These are phyloP conservation scores for Omphaloscelis lunosa DNA, from an alignment of 2,888 invertebrate genomes.

Conservation along the genomic window DNA sequence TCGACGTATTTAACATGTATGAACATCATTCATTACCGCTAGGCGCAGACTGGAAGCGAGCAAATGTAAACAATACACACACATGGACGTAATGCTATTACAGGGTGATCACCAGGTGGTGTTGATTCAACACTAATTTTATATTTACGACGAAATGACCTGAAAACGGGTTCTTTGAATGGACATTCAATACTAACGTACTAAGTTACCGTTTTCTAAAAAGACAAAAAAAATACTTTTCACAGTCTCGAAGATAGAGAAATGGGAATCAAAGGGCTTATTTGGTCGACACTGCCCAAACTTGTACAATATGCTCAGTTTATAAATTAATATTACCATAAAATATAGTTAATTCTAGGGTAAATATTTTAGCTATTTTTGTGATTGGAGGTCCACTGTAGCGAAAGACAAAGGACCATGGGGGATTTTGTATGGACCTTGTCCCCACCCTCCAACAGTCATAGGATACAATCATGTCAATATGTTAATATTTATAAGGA, in stretches of 20 bases:
- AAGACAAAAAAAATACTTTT: not conserved
- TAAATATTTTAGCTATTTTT: not conserved
- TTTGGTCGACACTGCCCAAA: not conserved
- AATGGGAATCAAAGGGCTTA: no score
- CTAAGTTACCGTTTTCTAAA: not conserved
- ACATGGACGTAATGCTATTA: slow-evolving; percentile 43
- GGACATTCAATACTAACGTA: not conserved
- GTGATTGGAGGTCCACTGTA: not conserved
- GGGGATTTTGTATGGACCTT: no score
- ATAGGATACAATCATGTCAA: no score
- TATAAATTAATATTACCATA: not conserved
- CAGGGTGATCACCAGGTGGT: slow-evolving; percentile 70
- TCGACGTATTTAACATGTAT: slow-evolving; percentile 51
- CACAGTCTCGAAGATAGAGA: slow-evolving; percentile 7
- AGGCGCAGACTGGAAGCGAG: slow-evolving; percentile 35
- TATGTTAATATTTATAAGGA: no score
- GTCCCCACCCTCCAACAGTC: no score
- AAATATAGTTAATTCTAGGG: not conserved
- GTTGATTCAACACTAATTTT: slow-evolving; percentile 46
- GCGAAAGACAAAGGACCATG: not conserved
- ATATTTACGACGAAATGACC: slow-evolving; percentile 21
- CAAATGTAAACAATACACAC: slow-evolving; percentile 57
- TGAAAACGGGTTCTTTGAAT: not conserved
- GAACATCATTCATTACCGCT: slow-evolving; percentile 39
- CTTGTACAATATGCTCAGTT: no score